Evolutionary conservation across 2,888 invertebrate genomes (phyloP).

Genomic region (Chironomus riparius): DNA sequence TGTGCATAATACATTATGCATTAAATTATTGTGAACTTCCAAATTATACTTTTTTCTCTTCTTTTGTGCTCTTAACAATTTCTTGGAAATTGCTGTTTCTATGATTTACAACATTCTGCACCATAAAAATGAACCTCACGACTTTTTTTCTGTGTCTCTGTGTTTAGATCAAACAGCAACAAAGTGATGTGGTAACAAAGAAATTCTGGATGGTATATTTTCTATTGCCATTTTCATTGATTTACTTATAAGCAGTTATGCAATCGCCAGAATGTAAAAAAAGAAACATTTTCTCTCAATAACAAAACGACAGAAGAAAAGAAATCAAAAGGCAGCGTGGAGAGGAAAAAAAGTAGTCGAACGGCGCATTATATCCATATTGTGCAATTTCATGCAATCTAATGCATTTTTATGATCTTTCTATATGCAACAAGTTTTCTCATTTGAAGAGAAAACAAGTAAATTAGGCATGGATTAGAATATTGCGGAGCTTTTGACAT

Average conservation of each 20-base stretch:
- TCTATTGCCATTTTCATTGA: not conserved
- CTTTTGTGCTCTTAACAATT: not conserved
- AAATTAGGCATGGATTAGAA: not conserved
- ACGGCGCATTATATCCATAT: not conserved
- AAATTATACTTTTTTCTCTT: not conserved
- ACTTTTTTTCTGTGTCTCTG: not conserved
- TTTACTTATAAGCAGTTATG: not conserved
- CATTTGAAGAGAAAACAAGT: not conserved
- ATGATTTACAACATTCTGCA: not conserved
- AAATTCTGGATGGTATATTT: conserved; percentile 2
- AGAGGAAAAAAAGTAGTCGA: not conserved
- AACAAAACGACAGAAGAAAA: too few species aligned
- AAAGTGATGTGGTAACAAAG: not conserved
- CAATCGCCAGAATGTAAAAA: not conserved
- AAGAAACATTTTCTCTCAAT: not conserved
- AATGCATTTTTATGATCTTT: conserved; percentile 10
- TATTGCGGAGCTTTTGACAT: too few species aligned
- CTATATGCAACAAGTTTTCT: not conserved
- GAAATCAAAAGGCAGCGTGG: not conserved
- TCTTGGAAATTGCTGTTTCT: too few species aligned
- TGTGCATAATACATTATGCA: not conserved
- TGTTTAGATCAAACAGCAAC: not conserved
- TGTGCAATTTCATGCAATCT: conserved; percentile 6
- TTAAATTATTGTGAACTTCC: not conserved
- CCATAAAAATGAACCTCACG: conserved; percentile 3